Conservation (phyloP, 2,113 vertebrate species). For the Halichoeres trimaculatus region DNA sequence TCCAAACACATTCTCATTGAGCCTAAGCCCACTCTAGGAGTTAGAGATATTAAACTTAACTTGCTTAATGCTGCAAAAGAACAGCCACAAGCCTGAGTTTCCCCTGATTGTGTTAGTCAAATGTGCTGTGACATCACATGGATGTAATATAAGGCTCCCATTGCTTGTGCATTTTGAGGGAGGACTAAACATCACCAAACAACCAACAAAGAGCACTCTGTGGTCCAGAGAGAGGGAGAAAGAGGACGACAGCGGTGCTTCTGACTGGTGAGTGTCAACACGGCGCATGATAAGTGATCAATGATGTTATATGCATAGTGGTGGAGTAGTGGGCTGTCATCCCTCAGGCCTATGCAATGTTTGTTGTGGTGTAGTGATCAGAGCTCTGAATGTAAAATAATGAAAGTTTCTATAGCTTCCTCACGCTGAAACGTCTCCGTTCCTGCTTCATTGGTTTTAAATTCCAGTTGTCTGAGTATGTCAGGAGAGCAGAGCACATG, state of each 20-base stretch:
- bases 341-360: background rate
- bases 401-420: background rate
- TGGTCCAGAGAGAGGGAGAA: slow-evolving; percentile 54
- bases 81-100: slow-evolving; percentile 40
- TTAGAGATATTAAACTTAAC: background rate
- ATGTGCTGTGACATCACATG: slow-evolving; percentile 85
- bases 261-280: slow-evolving; percentile 75
- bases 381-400: background rate
- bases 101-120: slow-evolving; percentile 78
- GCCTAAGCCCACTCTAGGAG: background rate
- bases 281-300: slow-evolving; percentile 20
- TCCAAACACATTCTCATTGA: background rate
- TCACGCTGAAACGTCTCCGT: slow-evolving; percentile 13
- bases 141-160: slow-evolving; percentile 79
- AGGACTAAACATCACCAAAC: slow-evolving; percentile 74
- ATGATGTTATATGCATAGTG: slow-evolving; percentile 13
- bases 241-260: slow-evolving; percentile 36
- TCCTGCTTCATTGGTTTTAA: slow-evolving; percentile 29
- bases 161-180: slow-evolving; percentile 72
- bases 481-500: slow-evolving; percentile 76
- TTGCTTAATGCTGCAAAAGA: slow-evolving; percentile 14
- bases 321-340: background rate
- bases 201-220: slow-evolving; percentile 81
- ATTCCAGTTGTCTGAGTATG: slow-evolving; percentile 59
- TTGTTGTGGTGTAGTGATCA: background rate